These are phyloP conservation scores for Spialia ferax DNA, from an alignment of 2,888 invertebrate species.

Conservation along the genomic window DNA sequence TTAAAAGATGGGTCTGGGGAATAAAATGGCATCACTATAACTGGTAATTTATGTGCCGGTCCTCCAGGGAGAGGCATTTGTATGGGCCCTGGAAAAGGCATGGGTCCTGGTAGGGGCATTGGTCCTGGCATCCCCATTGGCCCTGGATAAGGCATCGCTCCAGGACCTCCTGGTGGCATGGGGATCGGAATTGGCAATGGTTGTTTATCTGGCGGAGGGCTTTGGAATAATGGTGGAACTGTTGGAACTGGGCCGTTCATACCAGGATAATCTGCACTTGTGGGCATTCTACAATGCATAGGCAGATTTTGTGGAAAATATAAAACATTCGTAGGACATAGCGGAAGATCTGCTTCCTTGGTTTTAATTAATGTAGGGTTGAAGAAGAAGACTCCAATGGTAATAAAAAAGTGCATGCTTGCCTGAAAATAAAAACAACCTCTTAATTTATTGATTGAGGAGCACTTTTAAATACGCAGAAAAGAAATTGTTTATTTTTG, in stretches of 20 bases:
- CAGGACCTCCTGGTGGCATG: constrained; percentile 51
- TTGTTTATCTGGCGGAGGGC: constrained; percentile 51
- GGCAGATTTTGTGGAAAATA: constrained; percentile 75
- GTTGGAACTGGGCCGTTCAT: constrained; percentile 47
- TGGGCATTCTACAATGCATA: constrained; percentile 78
- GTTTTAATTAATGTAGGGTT: constrained; percentile 47
- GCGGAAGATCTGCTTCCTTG: constrained; percentile 61
- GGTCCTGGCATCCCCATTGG: constrained; percentile 42
- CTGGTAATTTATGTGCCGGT: constrained; percentile 70
- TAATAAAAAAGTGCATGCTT: constrained; percentile 52
- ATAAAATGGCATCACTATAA: constrained; percentile 81
- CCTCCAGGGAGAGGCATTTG: constrained; percentile 50
- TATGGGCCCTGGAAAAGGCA: constrained; percentile 49
- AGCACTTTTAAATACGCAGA: background rate
- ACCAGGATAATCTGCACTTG: constrained; percentile 47
- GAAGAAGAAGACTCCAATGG: constrained; percentile 48
- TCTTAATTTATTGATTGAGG: background rate
- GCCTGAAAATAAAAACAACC: constrained; percentile 49
- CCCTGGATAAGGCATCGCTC: constrained; percentile 44
- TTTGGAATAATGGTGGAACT: constrained; percentile 52
- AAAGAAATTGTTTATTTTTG: background rate
- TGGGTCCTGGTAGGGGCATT: constrained; percentile 30
- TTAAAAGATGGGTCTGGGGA: constrained; percentile 66
- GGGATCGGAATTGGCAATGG: constrained; percentile 53
- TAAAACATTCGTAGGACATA: constrained; percentile 69